These are phyloP conservation scores for Carcinoscorpius rotundicauda DNA, from an alignment of 1,140 invertebrate species.

Conservation along the genomic window DNA sequence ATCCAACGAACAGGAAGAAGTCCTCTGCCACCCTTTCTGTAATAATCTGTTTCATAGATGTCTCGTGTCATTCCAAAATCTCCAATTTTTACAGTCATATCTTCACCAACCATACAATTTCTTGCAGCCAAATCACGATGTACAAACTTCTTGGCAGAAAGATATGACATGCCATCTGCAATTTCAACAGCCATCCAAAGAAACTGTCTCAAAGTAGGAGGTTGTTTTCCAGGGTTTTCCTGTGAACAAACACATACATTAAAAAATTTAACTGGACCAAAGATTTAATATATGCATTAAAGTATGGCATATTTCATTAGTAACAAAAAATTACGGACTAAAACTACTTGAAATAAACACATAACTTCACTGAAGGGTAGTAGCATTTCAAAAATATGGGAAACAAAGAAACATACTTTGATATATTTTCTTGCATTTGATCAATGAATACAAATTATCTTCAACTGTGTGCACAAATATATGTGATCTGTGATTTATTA, in stretches of 20 bases:
- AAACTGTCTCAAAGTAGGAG: constrained; percentile 32
- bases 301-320: too few relatives aligned
- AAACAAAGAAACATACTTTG: too few relatives aligned
- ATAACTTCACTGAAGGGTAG: too few relatives aligned
- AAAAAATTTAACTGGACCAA: too few relatives aligned
- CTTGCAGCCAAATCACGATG: constrained; percentile 95
- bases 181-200: constrained; percentile 88
- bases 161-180: constrained; percentile 96
- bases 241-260: not conserved
- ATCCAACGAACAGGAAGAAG: constrained; percentile 75
- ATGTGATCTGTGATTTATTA: too few relatives aligned
- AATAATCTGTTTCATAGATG: constrained; percentile 95
- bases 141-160: constrained; percentile 87
- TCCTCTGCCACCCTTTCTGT: constrained; percentile 75
- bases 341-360: too few relatives aligned
- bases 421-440: too few relatives aligned
- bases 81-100: constrained; percentile 89
- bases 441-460: too few relatives aligned
- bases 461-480: too few relatives aligned
- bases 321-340: too few relatives aligned
- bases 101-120: constrained; percentile 89
- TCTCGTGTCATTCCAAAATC: constrained; percentile 88
- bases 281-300: too few relatives aligned
- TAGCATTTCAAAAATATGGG: too few relatives aligned
- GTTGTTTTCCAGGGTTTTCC: constrained; percentile 19